A percentile compares a stretch with the other conserved stretches of the same genome.
Conservation (phyloP, 2,113 vertebrate genomes). For the Camarhynchus parvulus region DNA sequence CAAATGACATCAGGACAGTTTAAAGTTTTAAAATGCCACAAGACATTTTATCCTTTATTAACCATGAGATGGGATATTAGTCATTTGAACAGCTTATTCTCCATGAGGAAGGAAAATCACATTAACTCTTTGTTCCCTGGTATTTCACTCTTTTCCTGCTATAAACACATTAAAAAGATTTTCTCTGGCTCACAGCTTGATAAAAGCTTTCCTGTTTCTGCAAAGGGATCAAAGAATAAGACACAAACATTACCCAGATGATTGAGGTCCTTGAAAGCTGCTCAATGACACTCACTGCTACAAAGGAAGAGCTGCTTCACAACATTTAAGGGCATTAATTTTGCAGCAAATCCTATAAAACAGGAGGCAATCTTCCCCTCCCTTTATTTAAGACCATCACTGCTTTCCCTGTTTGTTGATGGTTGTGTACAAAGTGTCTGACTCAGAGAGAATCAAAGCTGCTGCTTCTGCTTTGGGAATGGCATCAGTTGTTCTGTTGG, state of each 20-base stretch:
- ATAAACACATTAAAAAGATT: not conserved
- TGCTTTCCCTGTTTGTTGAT: not conserved
- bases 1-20: slow-evolving; percentile 33
- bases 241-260: not conserved
- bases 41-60: slow-evolving; percentile 41
- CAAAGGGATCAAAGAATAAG: not conserved
- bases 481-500: not conserved
- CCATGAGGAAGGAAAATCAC: not conserved
- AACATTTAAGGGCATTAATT: not conserved
- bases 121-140: not conserved
- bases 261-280: not conserved
- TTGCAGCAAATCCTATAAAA: not conserved
- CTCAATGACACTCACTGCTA: not conserved
- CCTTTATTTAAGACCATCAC: not conserved
- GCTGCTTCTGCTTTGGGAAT: not conserved
- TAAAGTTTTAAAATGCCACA: not conserved
- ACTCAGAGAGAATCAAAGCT: not conserved
- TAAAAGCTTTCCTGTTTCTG: not conserved
- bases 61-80: slow-evolving; percentile 9
- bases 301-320: not conserved
- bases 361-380: not conserved
- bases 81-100: slow-evolving; percentile 1
- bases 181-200: not conserved
- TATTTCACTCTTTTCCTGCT: not conserved
- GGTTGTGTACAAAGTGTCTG: not conserved